Base-by-base conservation (phyloP, 92 coral and sea anemone species). In the Montipora capitata region DNA sequence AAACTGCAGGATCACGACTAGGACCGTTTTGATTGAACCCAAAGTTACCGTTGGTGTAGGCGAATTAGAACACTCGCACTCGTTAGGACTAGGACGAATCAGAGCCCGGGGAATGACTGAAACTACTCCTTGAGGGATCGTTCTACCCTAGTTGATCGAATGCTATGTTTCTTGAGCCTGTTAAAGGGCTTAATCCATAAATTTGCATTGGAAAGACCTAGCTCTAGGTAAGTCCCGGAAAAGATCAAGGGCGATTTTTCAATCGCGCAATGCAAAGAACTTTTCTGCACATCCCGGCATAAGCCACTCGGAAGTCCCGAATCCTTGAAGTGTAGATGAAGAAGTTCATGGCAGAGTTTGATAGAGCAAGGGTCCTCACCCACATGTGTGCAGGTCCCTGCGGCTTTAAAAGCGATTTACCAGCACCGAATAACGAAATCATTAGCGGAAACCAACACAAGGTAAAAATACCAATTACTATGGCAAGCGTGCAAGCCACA, bases 401-500 rank as follows among this genome's bases (percentile, higher is more conserved):
- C 9, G 4, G 4, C 59, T 71, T 82, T 1, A 73, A 43, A 35
- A 73, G 58, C n/a, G 69, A 58, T 12, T 71, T 43, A 7, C 44
- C 72, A 0, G 68, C 17, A 4, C 52, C 87, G 38, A 71, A 56
- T 49, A 71, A n/a, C 1, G 67, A 17, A 20, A 58, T 43, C 39
- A 82, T 68, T 5, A 72, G 11, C 7, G 87, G 87, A 42, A 82
- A 43, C 87, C 87, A 82, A 42, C 70, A 82, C 10, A 40, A 27
- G 2, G 87, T 82, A 77, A 82, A 82, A 43, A 82, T 58, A 9
- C 39, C 78, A 54, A 79, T 77, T 4, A 85, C 74, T 8, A 68
- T 62, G 18, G 94, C 94, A 45, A 86, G 61, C 20, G 93, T 89
- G 41, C 78, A 76, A 40, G 93, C 93, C 10, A 89, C 88, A 27